Evolutionary conservation across 1,140 invertebrate species (phyloP).

Genomic region (Calephelis virginiensis): DNA sequence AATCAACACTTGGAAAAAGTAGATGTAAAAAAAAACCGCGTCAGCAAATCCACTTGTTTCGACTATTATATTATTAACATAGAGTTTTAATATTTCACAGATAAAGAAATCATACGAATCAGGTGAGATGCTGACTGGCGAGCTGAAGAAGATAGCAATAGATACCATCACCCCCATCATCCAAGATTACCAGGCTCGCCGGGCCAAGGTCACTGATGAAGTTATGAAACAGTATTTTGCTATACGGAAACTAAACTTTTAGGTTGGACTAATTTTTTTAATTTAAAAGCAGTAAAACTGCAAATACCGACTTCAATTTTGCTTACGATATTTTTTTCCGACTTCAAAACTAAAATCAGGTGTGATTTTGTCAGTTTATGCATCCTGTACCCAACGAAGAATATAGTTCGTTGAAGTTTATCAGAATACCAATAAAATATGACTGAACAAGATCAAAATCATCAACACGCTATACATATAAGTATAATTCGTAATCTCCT

Average conservation of each 20-base stretch:
- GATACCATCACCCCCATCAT: slow-evolving; percentile 84
- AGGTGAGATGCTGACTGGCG: slow-evolving; percentile 94
- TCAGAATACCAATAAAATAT: too few species aligned
- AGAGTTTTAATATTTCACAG: slow-evolving; percentile 39
- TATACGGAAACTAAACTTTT: slow-evolving; percentile 87
- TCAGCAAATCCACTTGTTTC: too few species aligned
- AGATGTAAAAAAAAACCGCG: too few species aligned
- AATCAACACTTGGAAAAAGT: too few species aligned
- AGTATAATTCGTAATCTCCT: too few species aligned
- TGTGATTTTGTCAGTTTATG: too few species aligned
- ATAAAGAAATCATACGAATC: slow-evolving; percentile 89
- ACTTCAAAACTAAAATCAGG: too few species aligned
- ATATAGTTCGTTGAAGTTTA: too few species aligned
- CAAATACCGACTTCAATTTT: background rate
- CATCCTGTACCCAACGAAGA: too few species aligned
- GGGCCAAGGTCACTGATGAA: slow-evolving; percentile 92
- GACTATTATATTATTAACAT: background rate
- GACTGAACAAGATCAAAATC: too few species aligned
- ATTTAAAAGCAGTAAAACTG: background rate
- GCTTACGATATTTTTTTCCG: too few species aligned
- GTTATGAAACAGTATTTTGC: slow-evolving; percentile 91
- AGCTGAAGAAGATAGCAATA: slow-evolving; percentile 96
- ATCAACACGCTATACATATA: too few species aligned
- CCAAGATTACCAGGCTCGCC: slow-evolving; percentile 88
- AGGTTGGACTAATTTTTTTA: slow-evolving; percentile 21